Percentiles rank a stretch among this genome's conserved stretches.
Conservation (phyloP, 2,113 vertebrate genomes). For the Tonatia bakeri region DNA sequence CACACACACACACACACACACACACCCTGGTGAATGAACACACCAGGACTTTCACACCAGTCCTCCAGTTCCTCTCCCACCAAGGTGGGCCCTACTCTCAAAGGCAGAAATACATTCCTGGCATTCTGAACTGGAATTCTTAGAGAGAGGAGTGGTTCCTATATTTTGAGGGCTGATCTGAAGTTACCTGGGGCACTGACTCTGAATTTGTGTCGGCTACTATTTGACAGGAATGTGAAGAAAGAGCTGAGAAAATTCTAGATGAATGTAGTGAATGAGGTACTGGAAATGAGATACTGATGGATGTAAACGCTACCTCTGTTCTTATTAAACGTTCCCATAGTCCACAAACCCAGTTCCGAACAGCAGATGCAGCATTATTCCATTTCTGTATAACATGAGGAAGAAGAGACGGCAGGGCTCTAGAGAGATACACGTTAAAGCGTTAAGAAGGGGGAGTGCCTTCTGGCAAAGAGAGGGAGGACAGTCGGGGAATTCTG, state of each 20-base stretch:
- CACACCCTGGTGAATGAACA: too few relatives aligned
- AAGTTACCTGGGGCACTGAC: not conserved
- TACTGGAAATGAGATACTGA: not conserved
- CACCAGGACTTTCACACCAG: fast-evolving
- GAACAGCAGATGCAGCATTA: not conserved
- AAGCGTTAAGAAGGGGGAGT: not conserved
- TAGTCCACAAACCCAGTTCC: not conserved
- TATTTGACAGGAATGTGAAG: not conserved
- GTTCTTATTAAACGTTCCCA: not conserved
- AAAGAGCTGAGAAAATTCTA: not conserved
- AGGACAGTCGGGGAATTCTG: not conserved
- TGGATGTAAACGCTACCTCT: not conserved
- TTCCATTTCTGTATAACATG: not conserved
- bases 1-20: not conserved
- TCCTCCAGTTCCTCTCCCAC: too few relatives aligned
- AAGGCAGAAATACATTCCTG: not conserved
- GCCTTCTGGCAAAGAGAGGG: not conserved
- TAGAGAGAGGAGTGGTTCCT: not conserved
- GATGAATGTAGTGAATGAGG: not conserved
- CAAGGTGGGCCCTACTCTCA: fast-evolving
- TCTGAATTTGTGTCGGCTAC: not conserved
- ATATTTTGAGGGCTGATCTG: not conserved
- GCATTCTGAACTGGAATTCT: not conserved
- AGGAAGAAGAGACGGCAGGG: not conserved
- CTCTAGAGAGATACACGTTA: not conserved